These are phyloP conservation scores for Thecocarcelia acutangulata DNA, from an alignment of 2,888 invertebrate genomes.

Conservation along the genomic window DNA sequence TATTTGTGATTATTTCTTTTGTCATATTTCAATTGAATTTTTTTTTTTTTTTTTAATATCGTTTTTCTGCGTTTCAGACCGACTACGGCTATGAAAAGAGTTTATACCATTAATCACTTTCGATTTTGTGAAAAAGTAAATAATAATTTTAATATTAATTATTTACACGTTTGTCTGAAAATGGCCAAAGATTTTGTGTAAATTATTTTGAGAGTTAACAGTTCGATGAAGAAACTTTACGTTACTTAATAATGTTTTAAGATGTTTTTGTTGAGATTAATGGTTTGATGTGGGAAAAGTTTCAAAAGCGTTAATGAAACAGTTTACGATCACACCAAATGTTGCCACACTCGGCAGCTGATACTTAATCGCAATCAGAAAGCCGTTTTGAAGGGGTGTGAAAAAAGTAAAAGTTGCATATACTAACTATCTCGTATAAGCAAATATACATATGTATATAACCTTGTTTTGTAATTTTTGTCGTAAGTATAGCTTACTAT, in stretches of 20 bases:
- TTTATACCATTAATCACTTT: constrained; percentile 29
- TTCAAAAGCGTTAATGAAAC: neutral
- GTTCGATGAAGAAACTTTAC: constrained; percentile 10
- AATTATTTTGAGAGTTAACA: constrained; percentile 20
- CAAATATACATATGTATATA: no score
- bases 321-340: neutral
- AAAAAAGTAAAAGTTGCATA: neutral
- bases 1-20: constrained; percentile 20
- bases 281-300: no score
- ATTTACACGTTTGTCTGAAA: constrained; percentile 8
- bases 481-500: no score
- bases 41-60: neutral
- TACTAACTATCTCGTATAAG: no score
- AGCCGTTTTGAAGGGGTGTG: neutral
- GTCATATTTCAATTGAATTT: neutral
- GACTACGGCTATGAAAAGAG: neutral
- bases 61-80: neutral
- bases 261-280: neutral
- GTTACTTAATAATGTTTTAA: constrained; percentile 11
- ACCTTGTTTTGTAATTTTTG: no score
- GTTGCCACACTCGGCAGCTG: neutral
- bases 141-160: constrained; percentile 1
- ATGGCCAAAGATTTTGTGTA: neutral
- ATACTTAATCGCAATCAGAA: no score
- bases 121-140: constrained; percentile 9